Evolutionary conservation across 1,140 invertebrate species (phyloP), one percentile per base, ranked within the genome.

Genomic region (Trachymyrmex septentrionalis): DNA sequence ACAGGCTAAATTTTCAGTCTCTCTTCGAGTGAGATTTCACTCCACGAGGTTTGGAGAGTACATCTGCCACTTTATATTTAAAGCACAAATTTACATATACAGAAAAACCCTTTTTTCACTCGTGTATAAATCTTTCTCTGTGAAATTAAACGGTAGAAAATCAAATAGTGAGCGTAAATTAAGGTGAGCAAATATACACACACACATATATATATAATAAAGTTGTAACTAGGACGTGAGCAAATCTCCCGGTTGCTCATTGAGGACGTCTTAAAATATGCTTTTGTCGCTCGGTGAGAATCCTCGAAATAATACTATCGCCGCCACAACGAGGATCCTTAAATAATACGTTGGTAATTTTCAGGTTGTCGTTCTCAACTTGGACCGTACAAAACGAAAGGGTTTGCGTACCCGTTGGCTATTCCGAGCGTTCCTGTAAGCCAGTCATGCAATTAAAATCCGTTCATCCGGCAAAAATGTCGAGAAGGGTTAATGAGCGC

Each of bases 381-480:
- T 44, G 34, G 14, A 44, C 14, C 34, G 19, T 55, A 38, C 14
- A 38, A 73, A 81, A 16, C 27, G n/a, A 53, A 72, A 69, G 34
- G 30, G 21, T 10, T 27, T 19, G n/a, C 44, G 30, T 30, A 63
- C 44, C 27, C 27, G 16, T 38, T 12, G 69, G 55, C 48, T 84
- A 84, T 84, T 61, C 55, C 59, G 72, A 50, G 24, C 69, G 55
- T 38, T 63, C 57, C 27, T 30, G 9, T 63, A 84, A 84, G 55
- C 53, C 55, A 75, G 69, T 61, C 80, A 75, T 84, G 80, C 80
- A 75, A 84, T 84, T 84, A 84, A 84, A 84, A 84, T 34, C 24
- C 55, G 55, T 75, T 84, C 80, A 84, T 73, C 80, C 80, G 80
- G 69, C 55, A 84, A 84, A 73, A 84, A 84, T 61, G 69, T 69